Conservation (phyloP, 92 coral and sea anemone species). For the Parazoanthus darwini region DNA sequence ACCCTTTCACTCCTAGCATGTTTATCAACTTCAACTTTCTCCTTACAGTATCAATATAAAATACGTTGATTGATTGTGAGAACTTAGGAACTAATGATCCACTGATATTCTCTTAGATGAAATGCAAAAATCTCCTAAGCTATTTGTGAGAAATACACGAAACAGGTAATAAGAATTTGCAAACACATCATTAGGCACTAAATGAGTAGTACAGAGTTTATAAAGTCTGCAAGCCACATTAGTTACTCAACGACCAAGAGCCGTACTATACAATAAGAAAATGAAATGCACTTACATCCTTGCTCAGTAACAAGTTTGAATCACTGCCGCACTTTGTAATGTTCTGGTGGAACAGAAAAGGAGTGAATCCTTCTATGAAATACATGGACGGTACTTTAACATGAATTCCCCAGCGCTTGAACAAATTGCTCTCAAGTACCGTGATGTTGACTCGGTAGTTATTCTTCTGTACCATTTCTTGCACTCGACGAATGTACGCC, state of each 20-base stretch:
- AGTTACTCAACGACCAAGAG: neutral
- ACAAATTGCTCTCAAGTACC: constrained; percentile 50
- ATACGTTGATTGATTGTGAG: too few species aligned
- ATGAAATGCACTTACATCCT: constrained; percentile 56
- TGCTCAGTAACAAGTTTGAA: constrained; percentile 78
- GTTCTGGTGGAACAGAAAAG: constrained; percentile 83
- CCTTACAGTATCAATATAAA: too few species aligned
- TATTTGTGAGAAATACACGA: too few species aligned
- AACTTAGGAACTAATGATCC: too few species aligned
- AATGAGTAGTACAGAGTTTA: neutral
- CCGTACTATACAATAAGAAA: neutral
- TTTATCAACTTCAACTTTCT: too few species aligned
- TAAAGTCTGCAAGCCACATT: neutral
- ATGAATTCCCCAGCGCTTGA: constrained; percentile 57
- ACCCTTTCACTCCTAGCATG: too few species aligned
- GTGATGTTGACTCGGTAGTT: constrained; percentile 47
- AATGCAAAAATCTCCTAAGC: too few species aligned
- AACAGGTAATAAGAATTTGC: too few species aligned
- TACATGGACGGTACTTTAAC: constrained; percentile 57
- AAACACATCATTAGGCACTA: too few species aligned
- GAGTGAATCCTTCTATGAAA: constrained; percentile 54
- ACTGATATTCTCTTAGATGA: too few species aligned
- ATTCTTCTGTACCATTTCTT: constrained; percentile 47
- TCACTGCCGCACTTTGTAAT: constrained; percentile 76
- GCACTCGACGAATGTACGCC: constrained; percentile 69